A percentile compares a stretch with the other conserved stretches of the same genome.
Conservation (phyloP, 2,797 vertebrate species). For the Harpagifer antarcticus region DNA sequence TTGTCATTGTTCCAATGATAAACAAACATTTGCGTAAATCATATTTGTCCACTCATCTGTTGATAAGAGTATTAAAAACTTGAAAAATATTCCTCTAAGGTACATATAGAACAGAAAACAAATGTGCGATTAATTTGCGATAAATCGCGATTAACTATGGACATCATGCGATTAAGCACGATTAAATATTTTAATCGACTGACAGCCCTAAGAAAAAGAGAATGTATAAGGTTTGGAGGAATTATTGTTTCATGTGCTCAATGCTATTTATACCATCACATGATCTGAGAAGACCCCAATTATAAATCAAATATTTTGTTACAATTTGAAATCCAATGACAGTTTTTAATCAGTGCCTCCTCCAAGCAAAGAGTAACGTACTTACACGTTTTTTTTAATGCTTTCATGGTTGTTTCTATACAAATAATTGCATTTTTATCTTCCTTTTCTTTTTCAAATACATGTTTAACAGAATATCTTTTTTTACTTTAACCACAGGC, state of each 20-base stretch:
- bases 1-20: too few relatives aligned
- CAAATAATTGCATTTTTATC: background rate
- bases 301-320: background rate
- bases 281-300: background rate
- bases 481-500: background rate
- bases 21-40: too few relatives aligned
- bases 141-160: too few relatives aligned
- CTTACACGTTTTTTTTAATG: background rate
- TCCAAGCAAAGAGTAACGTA: background rate
- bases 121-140: too few relatives aligned
- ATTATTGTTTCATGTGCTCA: background rate
- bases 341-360: background rate
- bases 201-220: background rate
- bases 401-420: too few relatives aligned
- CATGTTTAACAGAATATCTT: background rate
- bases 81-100: too few relatives aligned
- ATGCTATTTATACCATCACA: slow-evolving; percentile 6
- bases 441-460: background rate
- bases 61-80: too few relatives aligned
- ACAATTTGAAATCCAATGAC: background rate
- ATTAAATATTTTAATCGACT: too few relatives aligned
- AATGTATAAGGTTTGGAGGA: background rate
- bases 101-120: too few relatives aligned
- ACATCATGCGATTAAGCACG: too few relatives aligned
- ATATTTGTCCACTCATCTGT: too few relatives aligned